These are phyloP conservation scores for Heliconius erato DNA, from an alignment of 2,888 invertebrate genomes.

Conservation along the genomic window DNA sequence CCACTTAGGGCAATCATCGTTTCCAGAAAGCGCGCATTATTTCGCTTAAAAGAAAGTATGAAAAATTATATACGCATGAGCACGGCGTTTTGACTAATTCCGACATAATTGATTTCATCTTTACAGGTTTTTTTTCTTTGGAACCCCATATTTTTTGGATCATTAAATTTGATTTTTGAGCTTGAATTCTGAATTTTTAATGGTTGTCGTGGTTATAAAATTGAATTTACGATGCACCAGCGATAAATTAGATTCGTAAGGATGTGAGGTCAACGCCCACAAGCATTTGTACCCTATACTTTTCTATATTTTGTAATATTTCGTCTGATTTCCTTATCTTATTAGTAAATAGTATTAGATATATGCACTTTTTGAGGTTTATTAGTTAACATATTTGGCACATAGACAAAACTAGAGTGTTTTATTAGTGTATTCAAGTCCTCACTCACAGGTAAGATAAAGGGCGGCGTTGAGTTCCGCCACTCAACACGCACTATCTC, in stretches of 20 bases:
- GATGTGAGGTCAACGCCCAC: not conserved
- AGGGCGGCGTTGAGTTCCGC: too few species aligned
- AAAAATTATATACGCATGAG: constrained; percentile 35
- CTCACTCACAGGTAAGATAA: too few species aligned
- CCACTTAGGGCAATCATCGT: constrained; percentile 48
- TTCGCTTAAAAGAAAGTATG: constrained; percentile 44
- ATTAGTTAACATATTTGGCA: too few species aligned
- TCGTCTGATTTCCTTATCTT: not conserved
- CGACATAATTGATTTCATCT: constrained; percentile 57
- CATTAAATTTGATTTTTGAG: constrained; percentile 34
- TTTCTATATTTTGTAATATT: not conserved
- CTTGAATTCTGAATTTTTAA: constrained; percentile 19
- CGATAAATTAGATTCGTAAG: constrained; percentile 16
- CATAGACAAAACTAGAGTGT: too few species aligned
- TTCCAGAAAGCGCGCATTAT: constrained; percentile 44
- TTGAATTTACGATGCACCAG: constrained; percentile 34
- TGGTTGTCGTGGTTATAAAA: constrained; percentile 19
- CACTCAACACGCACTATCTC: too few species aligned
- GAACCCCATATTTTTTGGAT: constrained; percentile 43
- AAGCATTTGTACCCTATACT: not conserved
- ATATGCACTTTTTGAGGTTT: not conserved
- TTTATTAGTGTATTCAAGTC: too few species aligned
- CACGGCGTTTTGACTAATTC: constrained; percentile 51
- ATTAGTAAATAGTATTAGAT: not conserved
- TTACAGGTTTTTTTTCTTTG: constrained; percentile 38